Conservation (phyloP, 2,113 vertebrate genomes). For the Diadophis punctatus region DNA sequence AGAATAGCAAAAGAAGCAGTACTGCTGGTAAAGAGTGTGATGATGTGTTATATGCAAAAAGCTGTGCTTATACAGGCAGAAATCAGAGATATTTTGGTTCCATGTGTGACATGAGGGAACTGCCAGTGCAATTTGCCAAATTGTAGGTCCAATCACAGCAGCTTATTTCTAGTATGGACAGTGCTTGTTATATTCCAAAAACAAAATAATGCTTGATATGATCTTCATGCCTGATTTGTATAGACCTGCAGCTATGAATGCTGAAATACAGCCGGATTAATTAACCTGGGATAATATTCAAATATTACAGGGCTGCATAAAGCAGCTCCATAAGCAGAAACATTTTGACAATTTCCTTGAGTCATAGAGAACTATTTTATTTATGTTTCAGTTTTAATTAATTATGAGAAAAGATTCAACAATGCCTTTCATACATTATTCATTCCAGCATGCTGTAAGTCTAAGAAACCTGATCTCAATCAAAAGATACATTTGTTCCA, state of each 20-base stretch:
- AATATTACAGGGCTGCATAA: background rate
- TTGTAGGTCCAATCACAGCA: background rate
- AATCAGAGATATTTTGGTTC: background rate
- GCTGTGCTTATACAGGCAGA: background rate
- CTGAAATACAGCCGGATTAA: background rate
- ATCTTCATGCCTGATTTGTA: background rate
- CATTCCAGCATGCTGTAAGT: conserved; percentile 3
- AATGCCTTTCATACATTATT: background rate
- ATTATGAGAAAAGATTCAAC: background rate
- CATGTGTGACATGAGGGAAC: background rate
- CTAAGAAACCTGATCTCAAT: background rate
- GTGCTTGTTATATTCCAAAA: background rate
- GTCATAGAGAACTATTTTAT: background rate
- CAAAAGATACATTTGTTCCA: background rate
- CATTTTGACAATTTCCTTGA: background rate
- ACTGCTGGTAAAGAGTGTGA: background rate
- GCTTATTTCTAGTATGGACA: background rate
- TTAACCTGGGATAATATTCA: background rate
- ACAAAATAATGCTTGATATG: background rate
- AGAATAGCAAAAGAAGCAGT: background rate
- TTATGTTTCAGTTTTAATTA: background rate
- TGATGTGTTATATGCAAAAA: background rate
- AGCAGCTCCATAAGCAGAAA: background rate
- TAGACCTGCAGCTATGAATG: background rate
- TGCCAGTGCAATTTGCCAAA: background rate